These are phyloP conservation scores for Electrona antarctica DNA, from an alignment of 2,113 vertebrate species.

Conservation along the genomic window DNA sequence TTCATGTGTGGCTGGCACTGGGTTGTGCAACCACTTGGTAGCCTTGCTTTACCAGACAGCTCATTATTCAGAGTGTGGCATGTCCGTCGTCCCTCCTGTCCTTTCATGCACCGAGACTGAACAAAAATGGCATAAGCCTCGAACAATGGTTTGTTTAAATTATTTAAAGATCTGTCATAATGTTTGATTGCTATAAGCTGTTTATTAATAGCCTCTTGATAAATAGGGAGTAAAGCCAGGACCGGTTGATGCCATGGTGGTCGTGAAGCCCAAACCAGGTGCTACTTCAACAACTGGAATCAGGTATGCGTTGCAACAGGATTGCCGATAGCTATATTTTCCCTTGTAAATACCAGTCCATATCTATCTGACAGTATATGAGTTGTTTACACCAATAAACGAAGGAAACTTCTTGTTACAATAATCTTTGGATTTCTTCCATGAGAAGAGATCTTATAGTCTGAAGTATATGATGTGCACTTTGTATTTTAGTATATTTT, in stretches of 20 bases:
- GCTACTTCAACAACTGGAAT: constrained; percentile 6
- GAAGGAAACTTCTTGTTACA: too few species aligned
- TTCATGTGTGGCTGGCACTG: constrained; percentile 15
- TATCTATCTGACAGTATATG: too few species aligned
- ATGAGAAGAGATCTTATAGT: too few species aligned
- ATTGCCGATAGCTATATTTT: too few species aligned
- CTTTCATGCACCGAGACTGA: background rate
- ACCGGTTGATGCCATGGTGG: constrained; percentile 6
- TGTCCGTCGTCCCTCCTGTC: background rate
- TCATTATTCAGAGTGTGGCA: background rate
- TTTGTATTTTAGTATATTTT: too few species aligned
- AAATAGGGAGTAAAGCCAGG: constrained; percentile 11
- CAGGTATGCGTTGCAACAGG: too few species aligned
- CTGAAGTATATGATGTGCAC: too few species aligned
- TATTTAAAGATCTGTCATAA: background rate
- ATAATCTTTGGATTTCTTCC: too few species aligned
- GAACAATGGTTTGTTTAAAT: constrained; percentile 12
- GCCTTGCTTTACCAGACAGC: background rate
- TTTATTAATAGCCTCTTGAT: background rate
- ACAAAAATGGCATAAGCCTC: background rate
- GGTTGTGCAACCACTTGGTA: too few species aligned
- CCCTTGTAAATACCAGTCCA: too few species aligned
- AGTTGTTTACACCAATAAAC: too few species aligned
- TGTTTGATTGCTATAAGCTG: background rate
- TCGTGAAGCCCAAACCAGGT: constrained; percentile 2